Percentiles rank a stretch among this genome's conserved stretches.
Evolutionary conservation across 1,140 invertebrate species (phyloP).

Genomic region (Neotoxoptera formosana): DNA sequence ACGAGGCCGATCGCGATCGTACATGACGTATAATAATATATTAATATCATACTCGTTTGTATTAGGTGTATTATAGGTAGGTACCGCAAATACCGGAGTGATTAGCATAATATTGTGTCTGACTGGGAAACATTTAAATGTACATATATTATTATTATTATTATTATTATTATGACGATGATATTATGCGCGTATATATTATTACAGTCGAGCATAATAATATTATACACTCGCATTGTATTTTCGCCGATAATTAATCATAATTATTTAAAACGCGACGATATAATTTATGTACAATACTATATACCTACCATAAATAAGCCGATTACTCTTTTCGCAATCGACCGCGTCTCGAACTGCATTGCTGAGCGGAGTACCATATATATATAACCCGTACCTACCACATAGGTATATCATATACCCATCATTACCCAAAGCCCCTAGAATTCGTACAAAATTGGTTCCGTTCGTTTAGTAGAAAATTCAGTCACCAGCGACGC

Average conservation of each 20-base stretch:
- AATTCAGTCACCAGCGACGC: too few relatives aligned
- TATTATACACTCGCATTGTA: background rate
- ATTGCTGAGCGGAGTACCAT: background rate
- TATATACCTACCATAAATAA: background rate
- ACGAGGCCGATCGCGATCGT: background rate
- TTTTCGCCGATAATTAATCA: background rate
- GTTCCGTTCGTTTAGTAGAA: too few relatives aligned
- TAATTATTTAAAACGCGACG: constrained; percentile 1
- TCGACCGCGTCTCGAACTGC: background rate
- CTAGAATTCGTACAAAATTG: too few relatives aligned
- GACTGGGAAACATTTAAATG: constrained; percentile 16
- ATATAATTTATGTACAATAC: background rate
- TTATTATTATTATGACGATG: background rate
- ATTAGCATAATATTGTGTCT: constrained; percentile 5
- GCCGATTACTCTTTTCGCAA: background rate
- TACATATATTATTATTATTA: background rate
- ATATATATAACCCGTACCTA: background rate
- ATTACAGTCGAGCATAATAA: background rate
- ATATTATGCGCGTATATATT: background rate
- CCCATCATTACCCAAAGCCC: too few relatives aligned
- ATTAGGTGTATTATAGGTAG: too few relatives aligned
- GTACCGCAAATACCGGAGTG: background rate
- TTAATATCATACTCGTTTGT: background rate
- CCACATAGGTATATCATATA: too few relatives aligned
- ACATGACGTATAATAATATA: background rate